A percentile compares a stretch with the other conserved stretches of the same genome.
Conservation (phyloP, 2,797 vertebrate genomes). For the Enteromius thamalakanensis region DNA sequence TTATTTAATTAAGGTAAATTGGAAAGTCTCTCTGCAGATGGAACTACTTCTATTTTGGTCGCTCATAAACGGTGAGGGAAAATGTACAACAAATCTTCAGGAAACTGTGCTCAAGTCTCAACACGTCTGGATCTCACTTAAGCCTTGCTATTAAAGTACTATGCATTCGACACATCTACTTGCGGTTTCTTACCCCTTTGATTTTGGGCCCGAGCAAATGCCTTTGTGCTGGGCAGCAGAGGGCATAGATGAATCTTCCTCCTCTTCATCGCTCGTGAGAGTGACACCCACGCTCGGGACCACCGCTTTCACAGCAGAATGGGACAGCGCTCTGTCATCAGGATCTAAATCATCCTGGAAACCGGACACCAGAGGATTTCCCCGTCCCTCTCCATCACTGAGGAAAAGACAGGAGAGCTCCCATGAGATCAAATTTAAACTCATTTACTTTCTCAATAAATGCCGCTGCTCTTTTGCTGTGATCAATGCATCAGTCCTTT, state of each 20-base stretch:
- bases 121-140: neutral
- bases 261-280: conserved; percentile 80
- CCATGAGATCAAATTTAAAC: neutral
- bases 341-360: conserved; percentile 85
- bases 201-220: conserved; percentile 53
- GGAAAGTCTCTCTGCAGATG: neutral
- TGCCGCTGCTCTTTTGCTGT: neutral
- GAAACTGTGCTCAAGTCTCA: conserved; percentile 9
- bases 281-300: conserved; percentile 70
- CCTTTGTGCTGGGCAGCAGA: conserved; percentile 52
- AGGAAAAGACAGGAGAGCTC: neutral
- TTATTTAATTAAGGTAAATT: conserved; percentile 20
- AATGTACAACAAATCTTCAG: neutral
- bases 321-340: conserved; percentile 70
- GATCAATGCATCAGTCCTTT: neutral
- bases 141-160: conserved; percentile 7
- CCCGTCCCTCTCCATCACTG: conserved; percentile 77
- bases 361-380: conserved; percentile 83
- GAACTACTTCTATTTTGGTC: neutral
- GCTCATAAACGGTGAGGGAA: neutral
- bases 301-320: conserved; percentile 29
- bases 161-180: neutral
- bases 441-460: conserved; percentile 2
- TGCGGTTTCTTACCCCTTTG: conserved; percentile 66
- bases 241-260: conserved; percentile 42